Evolutionary conservation across 2,888 invertebrate species (phyloP).

Genomic region (Cyclophora albipunctata): DNA sequence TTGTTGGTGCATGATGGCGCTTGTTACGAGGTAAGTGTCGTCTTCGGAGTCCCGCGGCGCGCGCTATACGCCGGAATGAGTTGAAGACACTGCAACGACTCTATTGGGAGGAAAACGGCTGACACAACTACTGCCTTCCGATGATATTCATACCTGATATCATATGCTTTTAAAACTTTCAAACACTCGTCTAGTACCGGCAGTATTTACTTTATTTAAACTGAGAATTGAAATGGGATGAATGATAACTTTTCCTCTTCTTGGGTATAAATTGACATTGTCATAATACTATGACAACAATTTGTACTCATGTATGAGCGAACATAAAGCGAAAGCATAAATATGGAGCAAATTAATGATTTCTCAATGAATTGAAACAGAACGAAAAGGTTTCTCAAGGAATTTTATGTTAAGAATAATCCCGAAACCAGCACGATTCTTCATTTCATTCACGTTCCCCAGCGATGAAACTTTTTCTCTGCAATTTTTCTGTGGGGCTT

Average conservation of each 20-base stretch:
- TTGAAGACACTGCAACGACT: conserved; percentile 35
- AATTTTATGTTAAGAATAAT: conserved; percentile 68
- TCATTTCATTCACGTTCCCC: conserved; percentile 75
- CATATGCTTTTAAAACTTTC: conserved; percentile 3
- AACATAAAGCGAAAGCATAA: too few relatives aligned
- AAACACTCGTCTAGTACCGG: too few relatives aligned
- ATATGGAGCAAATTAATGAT: too few relatives aligned
- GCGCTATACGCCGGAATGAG: conserved; percentile 40
- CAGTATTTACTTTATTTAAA: too few relatives aligned
- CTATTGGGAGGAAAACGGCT: conserved; percentile 32
- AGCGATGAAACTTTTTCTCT: conserved; percentile 76
- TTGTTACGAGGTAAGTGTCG: conserved; percentile 34
- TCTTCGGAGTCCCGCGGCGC: conserved; percentile 35
- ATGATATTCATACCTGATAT: conserved; percentile 14
- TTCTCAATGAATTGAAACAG: conserved; percentile 61
- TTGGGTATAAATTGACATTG: too few relatives aligned
- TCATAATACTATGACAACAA: too few relatives aligned
- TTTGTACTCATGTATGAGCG: too few relatives aligned
- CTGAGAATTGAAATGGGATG: too few relatives aligned
- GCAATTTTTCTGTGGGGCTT: conserved; percentile 73
- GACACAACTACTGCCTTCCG: conserved; percentile 16
- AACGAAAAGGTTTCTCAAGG: conserved; percentile 61
- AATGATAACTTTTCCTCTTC: too few relatives aligned
- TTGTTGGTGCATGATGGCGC: conserved; percentile 31
- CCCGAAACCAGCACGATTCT: conserved; percentile 71